Conservation (phyloP, 1,140 invertebrate species). For the Doryteuthis pealeii region DNA sequence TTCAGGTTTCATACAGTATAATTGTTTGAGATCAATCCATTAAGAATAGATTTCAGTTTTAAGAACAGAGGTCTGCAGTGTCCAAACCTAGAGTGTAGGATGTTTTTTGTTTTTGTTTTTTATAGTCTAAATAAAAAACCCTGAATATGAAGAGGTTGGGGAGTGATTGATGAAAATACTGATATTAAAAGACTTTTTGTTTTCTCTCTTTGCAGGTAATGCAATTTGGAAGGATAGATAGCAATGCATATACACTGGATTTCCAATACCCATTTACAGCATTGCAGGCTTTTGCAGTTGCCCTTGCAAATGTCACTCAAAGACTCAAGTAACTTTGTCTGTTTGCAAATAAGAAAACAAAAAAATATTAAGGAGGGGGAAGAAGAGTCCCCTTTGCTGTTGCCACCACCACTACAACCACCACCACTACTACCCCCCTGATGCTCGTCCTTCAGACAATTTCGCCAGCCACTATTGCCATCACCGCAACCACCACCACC, state of each 20-base stretch:
- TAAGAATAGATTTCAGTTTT: too few species aligned
- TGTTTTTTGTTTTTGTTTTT: too few species aligned
- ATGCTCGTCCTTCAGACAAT: too few species aligned
- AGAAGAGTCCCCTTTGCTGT: background rate
- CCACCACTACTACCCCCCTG: background rate
- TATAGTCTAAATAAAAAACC: too few species aligned
- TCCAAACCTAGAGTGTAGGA: too few species aligned
- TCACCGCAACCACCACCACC: background rate
- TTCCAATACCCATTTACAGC: slow-evolving; percentile 99
- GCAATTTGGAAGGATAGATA: slow-evolving; percentile 98
- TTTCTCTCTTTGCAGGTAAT: slow-evolving; percentile 76
- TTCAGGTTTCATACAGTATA: too few species aligned
- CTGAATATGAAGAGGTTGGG: too few species aligned
- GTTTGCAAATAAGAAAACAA: background rate
- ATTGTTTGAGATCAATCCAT: too few species aligned
- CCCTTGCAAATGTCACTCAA: slow-evolving; percentile 97
- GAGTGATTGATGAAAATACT: too few species aligned
- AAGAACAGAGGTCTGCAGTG: too few species aligned
- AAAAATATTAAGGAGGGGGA: background rate
- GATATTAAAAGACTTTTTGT: background rate
- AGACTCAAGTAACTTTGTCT: slow-evolving; percentile 80
- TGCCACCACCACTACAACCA: background rate
- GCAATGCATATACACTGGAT: slow-evolving; percentile 97
- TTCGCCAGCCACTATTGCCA: background rate
- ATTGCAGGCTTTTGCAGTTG: slow-evolving; percentile 96